phyloP scores from a whole-genome alignment of 2,797 vertebrate species.

The Ibycter americanus region DNA sequence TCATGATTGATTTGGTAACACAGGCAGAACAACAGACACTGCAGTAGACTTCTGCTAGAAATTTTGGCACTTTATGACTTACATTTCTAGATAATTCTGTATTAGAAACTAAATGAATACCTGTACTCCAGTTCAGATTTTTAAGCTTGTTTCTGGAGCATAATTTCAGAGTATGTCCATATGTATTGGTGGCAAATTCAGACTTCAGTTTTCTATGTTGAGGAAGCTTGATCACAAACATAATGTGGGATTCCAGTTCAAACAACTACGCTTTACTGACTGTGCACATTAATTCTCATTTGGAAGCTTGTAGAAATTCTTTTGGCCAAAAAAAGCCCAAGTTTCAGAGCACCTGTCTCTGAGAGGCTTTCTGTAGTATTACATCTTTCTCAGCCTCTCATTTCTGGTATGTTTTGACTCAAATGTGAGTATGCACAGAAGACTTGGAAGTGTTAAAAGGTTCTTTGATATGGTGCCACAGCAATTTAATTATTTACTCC shows the following conservation, averaged over 20 bases:
- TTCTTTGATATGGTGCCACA: not conserved
- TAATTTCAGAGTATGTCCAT: not conserved
- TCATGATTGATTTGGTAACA: not conserved
- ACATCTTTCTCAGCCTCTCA: not conserved
- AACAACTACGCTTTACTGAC: not conserved
- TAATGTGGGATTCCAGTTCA: not conserved
- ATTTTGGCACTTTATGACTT: not conserved
- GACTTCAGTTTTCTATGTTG: not conserved
- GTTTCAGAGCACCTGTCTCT: not conserved
- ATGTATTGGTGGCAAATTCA: not conserved
- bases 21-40: not conserved
- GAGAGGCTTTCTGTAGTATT: not conserved
- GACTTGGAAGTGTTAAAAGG: not conserved
- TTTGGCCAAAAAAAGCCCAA: not conserved
- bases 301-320: not conserved
- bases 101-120: not conserved
- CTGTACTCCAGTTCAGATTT: not conserved
- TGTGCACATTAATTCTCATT: not conserved
- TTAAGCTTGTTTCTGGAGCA: not conserved
- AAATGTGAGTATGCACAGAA: not conserved
- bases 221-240: not conserved
- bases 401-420: not conserved
- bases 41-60: not conserved
- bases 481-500: conserved; percentile 35
- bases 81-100: not conserved